Evolutionary conservation across 2,797 vertebrate species (phyloP).

Genomic region (Chelon labrosus): DNA sequence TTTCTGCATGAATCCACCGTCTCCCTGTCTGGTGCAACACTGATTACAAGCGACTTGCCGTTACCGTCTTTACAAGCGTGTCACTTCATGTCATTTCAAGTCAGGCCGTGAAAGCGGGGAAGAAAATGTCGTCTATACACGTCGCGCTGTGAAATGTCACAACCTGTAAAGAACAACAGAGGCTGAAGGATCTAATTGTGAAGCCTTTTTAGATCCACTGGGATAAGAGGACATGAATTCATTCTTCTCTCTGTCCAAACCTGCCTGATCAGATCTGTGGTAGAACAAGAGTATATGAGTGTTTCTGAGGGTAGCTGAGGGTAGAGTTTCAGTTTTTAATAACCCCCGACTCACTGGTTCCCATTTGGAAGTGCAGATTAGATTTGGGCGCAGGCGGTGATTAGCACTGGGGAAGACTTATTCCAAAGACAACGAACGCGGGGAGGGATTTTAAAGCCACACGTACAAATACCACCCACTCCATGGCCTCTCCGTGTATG

Average conservation of each 20-base stretch:
- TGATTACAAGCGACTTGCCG: slow-evolving; percentile 64
- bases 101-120: slow-evolving; percentile 49
- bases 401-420: slow-evolving; percentile 45
- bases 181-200: slow-evolving; percentile 39
- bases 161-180: slow-evolving; percentile 47
- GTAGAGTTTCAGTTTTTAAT: slow-evolving; percentile 73
- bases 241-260: slow-evolving; percentile 5
- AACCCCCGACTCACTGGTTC: slow-evolving; percentile 46
- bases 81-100: slow-evolving; percentile 64
- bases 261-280: slow-evolving; percentile 24
- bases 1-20: slow-evolving; percentile 36
- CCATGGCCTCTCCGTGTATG: slow-evolving; percentile 17
- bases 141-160: slow-evolving; percentile 53
- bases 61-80: slow-evolving; percentile 70
- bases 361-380: too few relatives aligned
- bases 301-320: slow-evolving; percentile 20
- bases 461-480: slow-evolving; percentile 30
- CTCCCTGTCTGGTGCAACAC: slow-evolving; percentile 22
- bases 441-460: slow-evolving; percentile 53
- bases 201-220: slow-evolving; percentile 23
- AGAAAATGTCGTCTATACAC: slow-evolving; percentile 26
- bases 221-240: slow-evolving; percentile 41
- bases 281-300: neutral
- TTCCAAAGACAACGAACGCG: slow-evolving; percentile 34
- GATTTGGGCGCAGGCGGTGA: slow-evolving; percentile 53